These are phyloP conservation scores for Blera fallax DNA, from an alignment of 2,888 invertebrate genomes.

Conservation along the genomic window DNA sequence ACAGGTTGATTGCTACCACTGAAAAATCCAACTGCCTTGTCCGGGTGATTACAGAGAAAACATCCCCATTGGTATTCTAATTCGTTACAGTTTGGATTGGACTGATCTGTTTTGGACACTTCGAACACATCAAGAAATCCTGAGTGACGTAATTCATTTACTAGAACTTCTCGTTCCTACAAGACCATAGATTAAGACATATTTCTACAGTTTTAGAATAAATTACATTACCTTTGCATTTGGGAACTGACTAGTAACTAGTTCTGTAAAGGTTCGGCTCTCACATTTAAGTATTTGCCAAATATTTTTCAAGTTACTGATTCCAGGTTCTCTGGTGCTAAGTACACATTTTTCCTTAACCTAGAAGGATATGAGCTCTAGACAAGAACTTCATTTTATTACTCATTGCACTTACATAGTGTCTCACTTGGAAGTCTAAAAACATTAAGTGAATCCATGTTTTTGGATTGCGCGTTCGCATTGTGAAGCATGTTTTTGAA, in stretches of 20 bases:
- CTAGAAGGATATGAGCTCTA: constrained; percentile 76
- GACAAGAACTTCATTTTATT: neutral
- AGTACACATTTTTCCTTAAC: constrained; percentile 90
- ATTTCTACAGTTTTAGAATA: neutral
- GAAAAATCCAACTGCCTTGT: constrained; percentile 92
- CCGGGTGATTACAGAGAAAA: constrained; percentile 96
- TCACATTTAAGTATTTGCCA: constrained; percentile 97
- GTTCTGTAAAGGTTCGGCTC: constrained; percentile 92
- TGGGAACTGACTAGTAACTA: constrained; percentile 97
- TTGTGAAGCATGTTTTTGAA: constrained; percentile 89
- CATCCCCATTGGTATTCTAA: constrained; percentile 89
- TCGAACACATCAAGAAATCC: constrained; percentile 97
- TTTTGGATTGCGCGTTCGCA: constrained; percentile 91
- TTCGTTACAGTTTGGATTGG: constrained; percentile 82
- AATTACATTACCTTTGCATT: constrained; percentile 89
- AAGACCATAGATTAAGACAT: constrained; percentile 34
- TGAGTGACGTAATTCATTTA: constrained; percentile 92
- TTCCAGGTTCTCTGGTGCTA: constrained; percentile 90
- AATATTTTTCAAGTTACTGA: constrained; percentile 93
- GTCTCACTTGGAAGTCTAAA: constrained; percentile 89
- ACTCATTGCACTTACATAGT: constrained; percentile 77
- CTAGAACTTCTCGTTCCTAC: constrained; percentile 92
- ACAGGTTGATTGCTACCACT: constrained; percentile 91
- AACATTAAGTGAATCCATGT: constrained; percentile 99
- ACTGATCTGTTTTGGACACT: constrained; percentile 84